Conservation (phyloP, 2,113 vertebrate species). For the Nesogale talazaci region DNA sequence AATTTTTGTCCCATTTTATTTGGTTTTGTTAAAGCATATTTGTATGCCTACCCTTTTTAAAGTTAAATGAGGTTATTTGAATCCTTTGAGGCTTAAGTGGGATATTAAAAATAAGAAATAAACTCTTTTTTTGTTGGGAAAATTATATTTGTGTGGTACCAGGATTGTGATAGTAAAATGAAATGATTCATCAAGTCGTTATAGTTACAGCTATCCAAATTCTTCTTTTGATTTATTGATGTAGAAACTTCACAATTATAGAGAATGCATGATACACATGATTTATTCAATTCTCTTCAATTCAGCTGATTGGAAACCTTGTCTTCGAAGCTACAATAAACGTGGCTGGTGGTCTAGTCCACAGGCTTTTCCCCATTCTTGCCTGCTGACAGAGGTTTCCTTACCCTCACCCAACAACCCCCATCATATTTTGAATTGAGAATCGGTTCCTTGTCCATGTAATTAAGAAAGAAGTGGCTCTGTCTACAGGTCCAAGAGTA, state of each 20-base stretch:
- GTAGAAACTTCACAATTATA: neutral
- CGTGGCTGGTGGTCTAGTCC: neutral
- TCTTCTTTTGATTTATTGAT: neutral
- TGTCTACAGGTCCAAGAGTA: neutral
- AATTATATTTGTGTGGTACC: neutral
- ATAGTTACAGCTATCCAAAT: neutral
- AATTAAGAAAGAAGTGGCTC: neutral
- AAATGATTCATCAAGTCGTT: neutral
- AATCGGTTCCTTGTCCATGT: neutral
- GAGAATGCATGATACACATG: neutral
- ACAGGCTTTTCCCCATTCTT: neutral
- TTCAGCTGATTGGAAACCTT: neutral
- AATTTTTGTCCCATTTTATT: conserved; percentile 55
- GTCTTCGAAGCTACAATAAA: neutral
- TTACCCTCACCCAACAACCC: no score
- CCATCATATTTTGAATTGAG: neutral
- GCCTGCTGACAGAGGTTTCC: neutral
- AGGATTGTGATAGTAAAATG: conserved; percentile 4
- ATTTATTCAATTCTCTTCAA: neutral
- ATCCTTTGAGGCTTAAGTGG: conserved; percentile 15
- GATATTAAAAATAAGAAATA: neutral
- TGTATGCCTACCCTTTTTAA: conserved; percentile 33
- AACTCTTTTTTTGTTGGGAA: neutral
- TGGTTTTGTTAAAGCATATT: conserved; percentile 41
- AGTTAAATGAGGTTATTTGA: conserved; percentile 37